Conservation (phyloP, 23 tunicate species). For the Phallusia fumigata region DNA sequence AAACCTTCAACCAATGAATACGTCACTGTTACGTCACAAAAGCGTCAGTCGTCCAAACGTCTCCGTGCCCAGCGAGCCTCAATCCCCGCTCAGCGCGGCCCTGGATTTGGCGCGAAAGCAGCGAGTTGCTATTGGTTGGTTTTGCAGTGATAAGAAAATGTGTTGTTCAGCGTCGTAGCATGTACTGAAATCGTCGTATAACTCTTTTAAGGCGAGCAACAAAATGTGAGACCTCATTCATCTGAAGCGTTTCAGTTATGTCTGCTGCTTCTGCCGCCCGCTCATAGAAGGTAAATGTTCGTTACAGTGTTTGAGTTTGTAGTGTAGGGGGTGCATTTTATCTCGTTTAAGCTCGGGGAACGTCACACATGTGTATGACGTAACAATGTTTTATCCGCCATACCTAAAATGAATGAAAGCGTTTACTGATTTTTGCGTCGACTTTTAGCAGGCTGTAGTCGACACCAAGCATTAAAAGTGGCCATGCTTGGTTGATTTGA, state of each 20-base stretch:
- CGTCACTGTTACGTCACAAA: conserved; percentile 11
- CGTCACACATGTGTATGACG: too few relatives aligned
- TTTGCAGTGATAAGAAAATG: background rate
- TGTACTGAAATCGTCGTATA: background rate
- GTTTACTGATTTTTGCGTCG: too few relatives aligned
- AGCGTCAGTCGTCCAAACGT: conserved; percentile 10
- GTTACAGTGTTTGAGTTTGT: background rate
- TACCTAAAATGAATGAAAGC: background rate
- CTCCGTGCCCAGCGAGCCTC: background rate
- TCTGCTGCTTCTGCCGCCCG: conserved; percentile 66
- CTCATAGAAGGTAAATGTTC: conserved; percentile 39
- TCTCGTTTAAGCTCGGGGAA: too few relatives aligned
- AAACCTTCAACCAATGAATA: background rate
- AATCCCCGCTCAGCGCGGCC: conserved; percentile 68
- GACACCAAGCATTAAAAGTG: too few relatives aligned
- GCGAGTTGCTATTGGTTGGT: conserved; percentile 12
- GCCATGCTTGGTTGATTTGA: too few relatives aligned
- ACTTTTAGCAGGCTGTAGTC: too few relatives aligned
- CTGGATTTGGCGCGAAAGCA: conserved; percentile 35
- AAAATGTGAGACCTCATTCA: conserved; percentile 14
- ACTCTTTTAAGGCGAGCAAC: background rate
- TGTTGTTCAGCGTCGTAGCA: too few relatives aligned
- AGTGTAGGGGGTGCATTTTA: background rate
- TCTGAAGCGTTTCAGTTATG: conserved; percentile 77
- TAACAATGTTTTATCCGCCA: background rate